Percentiles rank a stretch among this genome's conserved stretches.
Evolutionary conservation across 2,888 invertebrate species (phyloP).

Genomic region (Ctena decussata): DNA sequence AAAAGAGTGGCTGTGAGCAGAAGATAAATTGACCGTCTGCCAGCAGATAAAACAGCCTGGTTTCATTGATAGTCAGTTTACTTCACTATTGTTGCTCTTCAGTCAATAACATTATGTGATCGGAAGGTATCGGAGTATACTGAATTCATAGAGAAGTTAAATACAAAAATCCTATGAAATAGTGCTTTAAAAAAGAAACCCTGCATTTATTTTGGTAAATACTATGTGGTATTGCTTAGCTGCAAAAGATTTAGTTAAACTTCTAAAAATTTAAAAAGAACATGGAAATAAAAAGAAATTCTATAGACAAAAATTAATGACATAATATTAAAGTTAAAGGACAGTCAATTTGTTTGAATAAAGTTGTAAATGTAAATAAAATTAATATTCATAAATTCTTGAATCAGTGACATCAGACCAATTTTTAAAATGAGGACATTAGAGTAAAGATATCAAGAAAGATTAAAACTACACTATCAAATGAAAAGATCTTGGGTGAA

Average conservation of each 20-base stretch:
- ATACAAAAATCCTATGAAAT: no score
- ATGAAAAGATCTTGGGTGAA: no score
- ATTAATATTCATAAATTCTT: not conserved
- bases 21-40: not conserved
- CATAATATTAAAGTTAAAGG: not conserved
- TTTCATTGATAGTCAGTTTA: not conserved
- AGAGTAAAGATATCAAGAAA: not conserved
- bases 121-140: not conserved
- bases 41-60: not conserved
- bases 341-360: not conserved
- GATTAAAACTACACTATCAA: no score
- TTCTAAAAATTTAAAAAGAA: no score
- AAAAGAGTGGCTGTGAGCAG: not conserved
- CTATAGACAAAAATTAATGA: no score
- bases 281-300: no score
- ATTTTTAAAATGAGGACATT: not conserved
- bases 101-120: not conserved
- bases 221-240: no score
- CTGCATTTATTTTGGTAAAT: no score
- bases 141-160: not conserved
- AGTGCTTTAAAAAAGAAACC: no score
- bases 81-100: not conserved
- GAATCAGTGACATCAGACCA: not conserved
- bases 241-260: no score
- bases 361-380: not conserved